Evolutionary conservation across 2,113 vertebrate species (phyloP).

Genomic region (Coregonus clupeaformis): DNA sequence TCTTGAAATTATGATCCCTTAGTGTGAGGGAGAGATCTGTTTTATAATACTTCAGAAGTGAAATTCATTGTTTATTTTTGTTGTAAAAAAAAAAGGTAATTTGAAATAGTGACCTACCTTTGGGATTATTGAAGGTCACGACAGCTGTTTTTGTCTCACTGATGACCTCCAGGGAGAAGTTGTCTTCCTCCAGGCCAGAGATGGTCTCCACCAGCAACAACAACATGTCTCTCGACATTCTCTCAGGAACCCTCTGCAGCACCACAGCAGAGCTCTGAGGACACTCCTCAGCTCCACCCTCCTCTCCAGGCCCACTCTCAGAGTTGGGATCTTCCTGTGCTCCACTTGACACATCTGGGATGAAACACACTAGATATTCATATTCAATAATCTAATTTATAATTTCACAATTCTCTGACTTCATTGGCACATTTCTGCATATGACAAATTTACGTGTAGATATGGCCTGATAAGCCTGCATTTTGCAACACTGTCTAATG

Average conservation of each 20-base stretch:
- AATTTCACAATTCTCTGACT: too few relatives aligned
- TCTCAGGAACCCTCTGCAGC: constrained; percentile 73
- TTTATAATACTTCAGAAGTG: too few relatives aligned
- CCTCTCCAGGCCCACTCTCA: neutral
- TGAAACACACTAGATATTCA: too few relatives aligned
- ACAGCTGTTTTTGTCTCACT: constrained; percentile 69
- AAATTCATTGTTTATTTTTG: too few relatives aligned
- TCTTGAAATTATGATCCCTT: neutral
- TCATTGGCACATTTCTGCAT: too few relatives aligned
- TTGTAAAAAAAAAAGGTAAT: neutral
- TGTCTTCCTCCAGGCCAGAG: constrained; percentile 53
- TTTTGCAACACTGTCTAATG: neutral
- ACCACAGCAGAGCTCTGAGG: constrained; percentile 43
- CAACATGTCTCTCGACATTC: constrained; percentile 48
- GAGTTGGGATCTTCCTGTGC: neutral
- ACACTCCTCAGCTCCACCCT: neutral
- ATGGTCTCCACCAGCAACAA: constrained; percentile 80
- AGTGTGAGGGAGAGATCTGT: neutral
- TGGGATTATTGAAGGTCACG: constrained; percentile 69
- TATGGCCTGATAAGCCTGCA: neutral
- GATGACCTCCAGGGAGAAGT: constrained; percentile 80
- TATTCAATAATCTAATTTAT: neutral
- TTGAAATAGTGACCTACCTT: constrained; percentile 67
- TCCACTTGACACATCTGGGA: neutral
- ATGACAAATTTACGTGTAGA: neutral